phyloP scores from a whole-genome alignment of 1,140 invertebrate species.

The Hyphantria cunea region DNA sequence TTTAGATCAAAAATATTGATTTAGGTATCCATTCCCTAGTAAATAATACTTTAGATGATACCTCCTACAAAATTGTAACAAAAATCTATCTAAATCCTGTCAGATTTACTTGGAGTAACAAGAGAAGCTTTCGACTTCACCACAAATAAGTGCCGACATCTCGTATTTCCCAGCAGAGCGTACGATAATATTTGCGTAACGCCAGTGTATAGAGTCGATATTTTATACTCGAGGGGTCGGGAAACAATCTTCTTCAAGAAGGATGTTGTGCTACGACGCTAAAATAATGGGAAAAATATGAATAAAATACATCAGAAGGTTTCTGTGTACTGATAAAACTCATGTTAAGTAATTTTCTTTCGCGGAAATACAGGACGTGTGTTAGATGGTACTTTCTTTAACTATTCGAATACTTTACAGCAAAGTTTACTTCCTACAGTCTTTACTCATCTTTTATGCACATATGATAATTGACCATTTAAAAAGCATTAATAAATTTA shows the following conservation, averaged over 20 bases:
- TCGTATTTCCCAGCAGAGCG: conserved; percentile 18
- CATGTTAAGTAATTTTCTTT: too few relatives aligned
- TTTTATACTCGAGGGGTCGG: conserved; percentile 13
- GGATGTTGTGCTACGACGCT: conserved; percentile 9
- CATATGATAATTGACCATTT: too few relatives aligned
- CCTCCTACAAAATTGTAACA: background rate
- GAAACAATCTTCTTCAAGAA: conserved; percentile 21
- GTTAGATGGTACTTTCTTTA: too few relatives aligned
- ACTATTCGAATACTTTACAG: too few relatives aligned
- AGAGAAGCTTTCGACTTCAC: background rate
- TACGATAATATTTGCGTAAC: conserved; percentile 27
- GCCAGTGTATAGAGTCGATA: conserved; percentile 15
- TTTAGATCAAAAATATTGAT: too few relatives aligned
- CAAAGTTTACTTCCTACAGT: too few relatives aligned
- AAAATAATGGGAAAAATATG: conserved; percentile 20
- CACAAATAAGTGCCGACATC: conserved; percentile 15
- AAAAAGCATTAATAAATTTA: too few relatives aligned
- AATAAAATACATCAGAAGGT: conserved; percentile 5
- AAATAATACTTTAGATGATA: too few relatives aligned
- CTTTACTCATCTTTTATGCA: too few relatives aligned
- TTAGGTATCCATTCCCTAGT: too few relatives aligned
- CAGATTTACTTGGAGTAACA: background rate
- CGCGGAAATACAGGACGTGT: too few relatives aligned
- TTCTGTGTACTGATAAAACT: background rate
- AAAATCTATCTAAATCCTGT: conserved; percentile 1